Percentiles rank a stretch among this genome's conserved stretches.
These are phyloP conservation scores for Hiodon tergisus DNA, from an alignment of 2,113 vertebrate species.

Conservation along the genomic window DNA sequence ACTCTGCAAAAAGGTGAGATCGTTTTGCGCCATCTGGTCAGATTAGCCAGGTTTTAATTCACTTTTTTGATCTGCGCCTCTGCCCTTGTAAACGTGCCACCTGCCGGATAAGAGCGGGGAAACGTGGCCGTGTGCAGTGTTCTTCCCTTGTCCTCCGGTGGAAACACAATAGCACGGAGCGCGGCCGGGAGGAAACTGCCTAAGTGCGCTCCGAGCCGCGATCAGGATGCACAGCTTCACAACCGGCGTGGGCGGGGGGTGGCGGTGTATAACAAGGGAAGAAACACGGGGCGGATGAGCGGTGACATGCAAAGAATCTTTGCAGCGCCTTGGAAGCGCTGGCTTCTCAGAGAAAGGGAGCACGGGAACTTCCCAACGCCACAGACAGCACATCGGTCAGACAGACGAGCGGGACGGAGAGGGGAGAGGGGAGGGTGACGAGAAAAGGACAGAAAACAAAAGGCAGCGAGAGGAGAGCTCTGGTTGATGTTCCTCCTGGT, in stretches of 20 bases:
- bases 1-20: constrained; percentile 42
- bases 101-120: constrained; percentile 40
- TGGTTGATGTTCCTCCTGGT: neutral
- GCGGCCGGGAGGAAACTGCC: constrained; percentile 37
- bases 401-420: neutral
- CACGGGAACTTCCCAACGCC: neutral
- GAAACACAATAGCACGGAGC: constrained; percentile 12
- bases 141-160: constrained; percentile 25
- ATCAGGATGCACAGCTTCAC: constrained; percentile 37
- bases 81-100: constrained; percentile 50
- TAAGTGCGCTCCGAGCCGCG: constrained; percentile 6
- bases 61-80: constrained; percentile 37
- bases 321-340: constrained; percentile 29
- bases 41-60: constrained; percentile 4
- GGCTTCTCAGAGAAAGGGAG: constrained; percentile 20
- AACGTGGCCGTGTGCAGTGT: constrained; percentile 33
- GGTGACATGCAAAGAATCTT: constrained; percentile 35
- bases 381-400: neutral
- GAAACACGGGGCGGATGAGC: constrained; percentile 20
- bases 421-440: neutral
- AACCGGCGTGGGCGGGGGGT: constrained; percentile 34
- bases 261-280: constrained; percentile 27
- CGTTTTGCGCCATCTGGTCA: constrained; percentile 31
- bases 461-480: neutral
- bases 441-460: neutral